Evolutionary conservation across 2,888 invertebrate species (phyloP), one percentile per base, ranked within the genome.

Genomic region (Eupithecia abbreviata): DNA sequence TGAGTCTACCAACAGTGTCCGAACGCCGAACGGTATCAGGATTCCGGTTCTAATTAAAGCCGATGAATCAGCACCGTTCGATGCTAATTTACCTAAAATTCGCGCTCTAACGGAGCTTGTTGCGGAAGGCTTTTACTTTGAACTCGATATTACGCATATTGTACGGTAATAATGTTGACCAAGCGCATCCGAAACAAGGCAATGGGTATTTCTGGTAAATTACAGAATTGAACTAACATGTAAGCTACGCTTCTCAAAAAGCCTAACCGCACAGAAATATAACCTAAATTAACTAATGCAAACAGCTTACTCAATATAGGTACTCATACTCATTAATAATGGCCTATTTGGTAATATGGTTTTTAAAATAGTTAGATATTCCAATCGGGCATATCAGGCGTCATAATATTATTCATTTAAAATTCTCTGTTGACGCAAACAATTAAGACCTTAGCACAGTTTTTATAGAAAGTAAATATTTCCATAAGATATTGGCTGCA

Each of bases 31-130:
- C 92, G 90, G 90, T 91, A 91, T 87, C 84, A 87, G 85, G 87
- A 92, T 90, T 90, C 90, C 91, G 90, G 90, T 91, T 90, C 90
- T 91, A 92, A 92, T 93, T 93, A 92, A 90, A 91, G 85, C 85
- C 79, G 83, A 85, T 92, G 92, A 93, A 88, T 93, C 92, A 92
- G 85, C 92, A 92, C 85, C 85, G 84, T 80, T 86, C 82, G 81
- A 85, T 89, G 88, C 86, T 90, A 89, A 92, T 92, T 92, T 91
- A 89, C 86, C 88, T 92, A 89, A 91, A 92, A 90, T 92, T 89
- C 88, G 87, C 87, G 88, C 90, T 85, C 85, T 90, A 90, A 90
- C 89, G 87, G 88, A 82, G 12, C 12, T 62, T 80, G 82, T 84
- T 86, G 84, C 84, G 83, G 84, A 86, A 85, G 83, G 81, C 83